Base-by-base conservation (phyloP, 2,113 vertebrate species). In the Hiodon tergisus region DNA sequence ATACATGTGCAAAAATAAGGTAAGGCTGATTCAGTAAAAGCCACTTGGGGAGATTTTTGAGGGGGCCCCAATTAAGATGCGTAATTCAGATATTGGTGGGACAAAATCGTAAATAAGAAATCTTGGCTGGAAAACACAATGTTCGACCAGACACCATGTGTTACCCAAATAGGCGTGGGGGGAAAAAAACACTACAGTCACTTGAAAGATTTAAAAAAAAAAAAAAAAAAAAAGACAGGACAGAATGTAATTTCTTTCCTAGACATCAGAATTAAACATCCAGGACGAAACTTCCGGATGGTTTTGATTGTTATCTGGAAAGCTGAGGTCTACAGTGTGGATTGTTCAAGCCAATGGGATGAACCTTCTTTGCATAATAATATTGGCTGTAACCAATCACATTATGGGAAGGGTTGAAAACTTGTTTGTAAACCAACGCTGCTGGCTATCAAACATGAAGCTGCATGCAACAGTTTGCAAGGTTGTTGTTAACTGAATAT, bases 231-330 rank as follows among this genome's bases (percentile, higher is more conserved):
- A 61, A 59, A 53, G 60, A 52, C 61, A 73, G 73, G 73, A 67
- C 73, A 67, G 72, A 62, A 67, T 57, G 62, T 48, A 6, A 14
- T 5, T 48, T 58, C 53, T 75, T 67, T 67, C 63, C 47, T 58
- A 46, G 65, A 75, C 16, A 55, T 67, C 55, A 51, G 73, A 7
- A 67, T 14, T 59, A 52, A 59, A 31, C 65, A 67, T 58, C 72
- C 62, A 46, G 9, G 73, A 67, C 47, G 63, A 68, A 67, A 47
- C 53, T 6, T 75, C 53, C 63, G 46, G 7, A 17, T 46, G 17
- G 4, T 57, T 8, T 7, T 55, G 51, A 67, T 74, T 2, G 53
- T 57, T 57, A 74, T 67, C 46, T 54, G 51, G 54, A 62, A 63
- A 73, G n/a, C 48, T 54, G 60, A 59, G 58, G 7, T 59, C 58